phyloP scores from a whole-genome alignment of 92 coral and sea anemone species.

The Bergia sp. region DNA sequence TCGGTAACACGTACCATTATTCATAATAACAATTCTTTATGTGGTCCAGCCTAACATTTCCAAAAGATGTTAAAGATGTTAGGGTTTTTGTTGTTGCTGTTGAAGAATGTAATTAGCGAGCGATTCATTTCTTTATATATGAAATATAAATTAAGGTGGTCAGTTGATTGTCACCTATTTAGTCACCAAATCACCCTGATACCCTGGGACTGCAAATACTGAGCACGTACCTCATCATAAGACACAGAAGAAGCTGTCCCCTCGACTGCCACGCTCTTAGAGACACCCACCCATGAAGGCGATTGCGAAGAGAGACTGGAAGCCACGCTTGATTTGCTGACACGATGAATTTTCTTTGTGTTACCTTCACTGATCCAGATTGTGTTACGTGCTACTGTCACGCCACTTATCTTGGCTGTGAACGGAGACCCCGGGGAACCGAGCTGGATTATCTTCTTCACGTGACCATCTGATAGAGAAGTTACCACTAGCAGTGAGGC shows the following conservation, averaged over 20 bases:
- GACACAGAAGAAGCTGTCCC: conserved; percentile 92
- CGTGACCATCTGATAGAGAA: conserved; percentile 49
- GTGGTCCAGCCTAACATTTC: no score
- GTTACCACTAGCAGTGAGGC: conserved; percentile 87
- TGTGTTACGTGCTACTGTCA: conserved; percentile 71
- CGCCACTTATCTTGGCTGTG: conserved; percentile 80
- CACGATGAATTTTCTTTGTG: conserved; percentile 65
- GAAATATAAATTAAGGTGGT: neutral
- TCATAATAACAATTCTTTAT: no score
- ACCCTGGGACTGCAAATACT: neutral
- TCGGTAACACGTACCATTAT: no score
- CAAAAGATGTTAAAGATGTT: no score
- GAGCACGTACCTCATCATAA: conserved; percentile 65
- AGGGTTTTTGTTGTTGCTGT: no score
- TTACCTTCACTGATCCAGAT: conserved; percentile 88
- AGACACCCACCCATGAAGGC: conserved; percentile 75
- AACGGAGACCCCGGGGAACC: conserved; percentile 73
- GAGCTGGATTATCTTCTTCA: conserved; percentile 81
- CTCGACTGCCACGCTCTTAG: conserved; percentile 67
- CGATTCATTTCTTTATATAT: no score
- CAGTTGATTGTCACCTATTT: neutral
- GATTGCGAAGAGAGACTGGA: conserved; percentile 59
- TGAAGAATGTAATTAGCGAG: no score
- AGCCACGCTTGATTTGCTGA: conserved; percentile 67
- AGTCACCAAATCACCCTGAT: neutral